Evolutionary conservation across 2,888 invertebrate genomes (phyloP), one percentile per base, ranked within the genome.

Genomic region (Adelognathus sp.): DNA sequence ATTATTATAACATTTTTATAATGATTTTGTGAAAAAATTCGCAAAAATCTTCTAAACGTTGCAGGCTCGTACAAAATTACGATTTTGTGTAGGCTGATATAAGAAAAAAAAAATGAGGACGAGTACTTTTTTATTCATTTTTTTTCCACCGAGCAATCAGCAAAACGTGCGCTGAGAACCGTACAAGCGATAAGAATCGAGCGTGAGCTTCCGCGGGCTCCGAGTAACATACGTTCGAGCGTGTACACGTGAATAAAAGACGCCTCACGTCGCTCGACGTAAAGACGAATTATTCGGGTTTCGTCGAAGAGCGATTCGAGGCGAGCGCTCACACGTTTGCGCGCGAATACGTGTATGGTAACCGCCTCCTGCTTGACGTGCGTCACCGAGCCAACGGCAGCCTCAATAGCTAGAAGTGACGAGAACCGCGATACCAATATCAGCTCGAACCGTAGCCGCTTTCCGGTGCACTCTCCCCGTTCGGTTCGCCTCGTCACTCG

Each of bases 381-480:
- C 76, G 76, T 76, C 76, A 76, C 63, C 41, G 36, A 24, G 29
- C 2, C 24, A 6, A n/a, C 50, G n/a, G 50, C 39, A 60, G 52
- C 27, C 60, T 52, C 33, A 41, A 64, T 54, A 56, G 67, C 54
- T 52, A 27, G 46, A n/a, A n/a, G n/a, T n/a, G 36, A 21, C 66
- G 36, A 54, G 72, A 72, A 39, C 61, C 44, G 63, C 77, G 77
- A 77, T 77, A 77, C n/a, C 72, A 67, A 63, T 77, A 77, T 77
- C 77, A 72, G 60, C 72, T 24, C 16, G 36, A 67, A 77, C 72
- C 61, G n/a, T n/a, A 56, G 50, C 33, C 60, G 77, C 44, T 77
- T 77, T 77, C 72, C 72, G 72, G 72, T 67, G 46, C 67, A 61
- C 44, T 61, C 60, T 76, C 18, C 52, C 39, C n/a, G n/a, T n/a